Base-by-base conservation (phyloP, 1,140 invertebrate species). In the Ips nitidus region DNA sequence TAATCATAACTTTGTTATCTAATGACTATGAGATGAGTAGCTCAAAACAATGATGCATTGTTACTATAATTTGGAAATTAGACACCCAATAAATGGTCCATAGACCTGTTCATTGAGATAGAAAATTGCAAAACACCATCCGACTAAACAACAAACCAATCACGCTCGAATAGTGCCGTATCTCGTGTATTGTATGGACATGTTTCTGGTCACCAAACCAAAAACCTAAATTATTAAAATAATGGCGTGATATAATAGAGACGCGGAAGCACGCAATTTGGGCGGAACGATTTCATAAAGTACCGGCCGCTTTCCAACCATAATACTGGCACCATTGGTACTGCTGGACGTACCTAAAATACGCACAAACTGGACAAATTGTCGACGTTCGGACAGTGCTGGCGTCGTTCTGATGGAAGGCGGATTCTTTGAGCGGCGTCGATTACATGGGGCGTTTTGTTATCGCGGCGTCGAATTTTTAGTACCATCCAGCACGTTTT, bases 261-360 rank as follows among this genome's bases (percentile, higher is more conserved):
- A 59, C 57, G 41, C 41, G 57, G 57, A 42, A 59, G 7, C 40
- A 59, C 37, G 52, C 8, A 36, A 55, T 55, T 37, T 55, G 37
- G n/a, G 52, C 52, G 52, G 52, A 55, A 55, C 52, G 52, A 55
- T 55, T 55, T 55, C 52, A 55, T 38, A 55, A 55, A 55, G 37
- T 55, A 55, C 37, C 37, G 52, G 52, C 2, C 37, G 37, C 52
- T 6, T 7, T 6, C 52, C 5, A 50, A 50, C 45, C 45, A 50
- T 50, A 6, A 50, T 22, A 22, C 22, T 22, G 22, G 22, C 22
- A 22, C 22, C 22, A 22, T 22, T 22, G 22, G 22, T 22, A 22
- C 22, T 22, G 22, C 22, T 22, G 22, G 22, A 22, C 22, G 22
- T 22, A 22, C 22, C n/a, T 4, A 5, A 47, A 47, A 55, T 36